A percentile compares a stretch with the other conserved stretches of the same genome.
Evolutionary conservation across 1,140 invertebrate species (phyloP).

Genomic region (Drosophila burlai): DNA sequence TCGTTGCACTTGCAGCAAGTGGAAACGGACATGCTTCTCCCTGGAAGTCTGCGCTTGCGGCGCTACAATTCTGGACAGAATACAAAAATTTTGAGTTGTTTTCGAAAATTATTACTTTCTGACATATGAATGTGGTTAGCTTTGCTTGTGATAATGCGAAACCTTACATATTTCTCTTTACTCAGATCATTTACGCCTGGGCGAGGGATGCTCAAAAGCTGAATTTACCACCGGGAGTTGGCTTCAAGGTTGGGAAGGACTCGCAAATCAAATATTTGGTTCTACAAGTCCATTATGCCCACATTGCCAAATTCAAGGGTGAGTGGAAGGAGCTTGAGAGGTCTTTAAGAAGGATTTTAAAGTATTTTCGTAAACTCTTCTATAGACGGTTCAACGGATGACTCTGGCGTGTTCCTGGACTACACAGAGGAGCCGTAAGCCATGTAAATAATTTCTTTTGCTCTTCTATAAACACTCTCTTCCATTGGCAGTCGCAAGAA

Average conservation of each 20-base stretch:
- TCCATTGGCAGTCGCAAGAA: conserved; percentile 88
- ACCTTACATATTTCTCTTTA: conserved; percentile 18
- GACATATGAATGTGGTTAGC: not conserved
- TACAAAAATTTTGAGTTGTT: not conserved
- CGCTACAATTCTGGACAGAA: not conserved
- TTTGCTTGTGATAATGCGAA: not conserved
- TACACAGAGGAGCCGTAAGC: conserved; percentile 91
- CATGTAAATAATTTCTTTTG: not conserved
- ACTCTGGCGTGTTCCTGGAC: conserved; percentile 92
- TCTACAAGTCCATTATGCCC: conserved; percentile 97
- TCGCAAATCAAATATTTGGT: conserved; percentile 92
- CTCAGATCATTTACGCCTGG: conserved; percentile 98
- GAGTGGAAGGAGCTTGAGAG: conserved; percentile 28
- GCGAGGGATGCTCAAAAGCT: conserved; percentile 96
- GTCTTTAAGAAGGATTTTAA: not conserved
- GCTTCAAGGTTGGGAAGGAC: conserved; percentile 91
- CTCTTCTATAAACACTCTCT: not conserved
- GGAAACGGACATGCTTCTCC: conserved; percentile 12
- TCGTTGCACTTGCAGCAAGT: conserved; percentile 52
- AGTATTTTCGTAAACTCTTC: conserved; percentile 52
- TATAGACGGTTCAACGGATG: conserved; percentile 91
- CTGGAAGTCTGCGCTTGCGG: not conserved
- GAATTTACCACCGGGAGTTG: conserved; percentile 93
- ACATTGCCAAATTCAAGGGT: conserved; percentile 90
- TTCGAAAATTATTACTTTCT: not conserved